Percentiles rank a stretch among this genome's conserved stretches.
These are phyloP conservation scores for Scomber scombrus DNA, from an alignment of 2,113 vertebrate genomes.

Conservation along the genomic window DNA sequence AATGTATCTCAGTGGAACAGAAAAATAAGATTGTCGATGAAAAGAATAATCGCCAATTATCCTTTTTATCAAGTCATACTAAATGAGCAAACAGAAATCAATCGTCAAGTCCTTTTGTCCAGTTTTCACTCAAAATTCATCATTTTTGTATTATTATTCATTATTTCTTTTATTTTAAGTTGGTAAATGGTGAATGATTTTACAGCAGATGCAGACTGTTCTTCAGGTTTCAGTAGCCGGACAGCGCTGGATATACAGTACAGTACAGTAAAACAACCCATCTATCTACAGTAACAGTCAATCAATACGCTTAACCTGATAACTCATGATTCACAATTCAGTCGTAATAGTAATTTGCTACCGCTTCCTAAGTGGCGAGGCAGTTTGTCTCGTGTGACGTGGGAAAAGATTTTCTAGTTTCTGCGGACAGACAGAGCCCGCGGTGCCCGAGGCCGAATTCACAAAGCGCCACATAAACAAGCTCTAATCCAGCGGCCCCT, in stretches of 20 bases:
- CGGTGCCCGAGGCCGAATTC: conserved; percentile 26
- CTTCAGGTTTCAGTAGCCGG: neutral
- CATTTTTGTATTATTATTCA: too few species aligned
- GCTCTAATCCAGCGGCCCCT: conserved; percentile 70
- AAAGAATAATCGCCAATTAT: too few species aligned
- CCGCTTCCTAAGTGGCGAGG: conserved; percentile 46
- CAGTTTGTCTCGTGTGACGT: conserved; percentile 47
- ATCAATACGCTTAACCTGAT: conserved; percentile 27
- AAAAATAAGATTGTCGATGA: too few species aligned
- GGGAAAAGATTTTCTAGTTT: conserved; percentile 2
- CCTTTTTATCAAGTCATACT: too few species aligned
- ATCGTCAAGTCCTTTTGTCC: too few species aligned
- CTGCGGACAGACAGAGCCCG: neutral
- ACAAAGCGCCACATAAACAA: conserved; percentile 41
- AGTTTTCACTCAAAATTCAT: too few species aligned
- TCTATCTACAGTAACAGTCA: neutral
- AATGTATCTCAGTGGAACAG: too few species aligned
- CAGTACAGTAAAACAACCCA: neutral
- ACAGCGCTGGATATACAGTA: neutral
- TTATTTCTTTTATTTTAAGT: too few species aligned
- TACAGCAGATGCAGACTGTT: neutral
- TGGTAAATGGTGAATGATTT: too few species aligned
- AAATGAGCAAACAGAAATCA: too few species aligned
- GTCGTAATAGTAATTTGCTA: conserved; percentile 12
- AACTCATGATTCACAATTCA: conserved; percentile 18